These are phyloP conservation scores for Drosophila equinoxialis DNA, from an alignment of 1,140 invertebrate genomes.

Conservation along the genomic window DNA sequence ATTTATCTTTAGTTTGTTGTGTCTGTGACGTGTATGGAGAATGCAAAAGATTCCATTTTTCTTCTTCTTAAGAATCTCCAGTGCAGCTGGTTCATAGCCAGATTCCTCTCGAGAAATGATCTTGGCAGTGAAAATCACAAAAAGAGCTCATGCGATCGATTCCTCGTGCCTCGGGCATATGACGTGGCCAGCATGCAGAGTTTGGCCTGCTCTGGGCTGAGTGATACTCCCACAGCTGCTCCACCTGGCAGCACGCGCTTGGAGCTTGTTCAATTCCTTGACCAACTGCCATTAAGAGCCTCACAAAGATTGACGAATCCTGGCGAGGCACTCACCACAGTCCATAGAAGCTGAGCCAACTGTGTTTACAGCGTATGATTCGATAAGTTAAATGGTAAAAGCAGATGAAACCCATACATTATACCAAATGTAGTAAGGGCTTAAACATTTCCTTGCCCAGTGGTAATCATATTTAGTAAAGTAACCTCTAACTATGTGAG, in stretches of 20 bases:
- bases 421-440: too few relatives aligned
- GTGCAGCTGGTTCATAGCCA: conserved; percentile 93
- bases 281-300: conserved; percentile 97
- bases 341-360: conserved; percentile 91
- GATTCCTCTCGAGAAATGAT: conserved; percentile 93
- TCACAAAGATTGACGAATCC: conserved; percentile 98
- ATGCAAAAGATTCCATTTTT: conserved; percentile 93
- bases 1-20: too few relatives aligned
- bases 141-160: conserved; percentile 99
- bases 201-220: conserved; percentile 89
- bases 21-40: conserved; percentile 85
- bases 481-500: too few relatives aligned
- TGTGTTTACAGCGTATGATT: conserved; percentile 88
- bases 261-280: conserved; percentile 86
- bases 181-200: conserved; percentile 96
- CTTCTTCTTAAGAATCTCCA: too few relatives aligned
- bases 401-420: too few relatives aligned
- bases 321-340: conserved; percentile 96
- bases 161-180: conserved; percentile 97
- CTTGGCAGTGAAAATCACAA: conserved; percentile 96
- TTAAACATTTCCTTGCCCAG: too few relatives aligned
- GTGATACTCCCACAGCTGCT: conserved; percentile 93
- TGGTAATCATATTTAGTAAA: too few relatives aligned
- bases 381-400: too few relatives aligned
- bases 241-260: conserved; percentile 88